phyloP scores from a whole-genome alignment of 2,797 vertebrate species.

The Melanotaenia trifasciata region DNA sequence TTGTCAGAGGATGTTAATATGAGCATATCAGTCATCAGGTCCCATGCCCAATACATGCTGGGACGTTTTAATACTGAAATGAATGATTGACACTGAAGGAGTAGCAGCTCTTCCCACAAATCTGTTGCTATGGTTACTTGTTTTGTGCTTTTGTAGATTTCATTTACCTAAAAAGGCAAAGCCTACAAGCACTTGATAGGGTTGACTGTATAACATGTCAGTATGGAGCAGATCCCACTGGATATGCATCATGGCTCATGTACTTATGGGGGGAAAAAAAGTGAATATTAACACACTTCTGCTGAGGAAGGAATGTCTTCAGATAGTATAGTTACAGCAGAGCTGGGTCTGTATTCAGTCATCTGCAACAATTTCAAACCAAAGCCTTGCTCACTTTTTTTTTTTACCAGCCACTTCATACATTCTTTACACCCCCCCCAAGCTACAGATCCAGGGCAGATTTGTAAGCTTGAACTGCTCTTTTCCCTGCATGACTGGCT shows the following conservation, averaged over 20 bases:
- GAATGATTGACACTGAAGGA: slow-evolving; percentile 74
- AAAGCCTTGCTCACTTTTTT: slow-evolving; percentile 10
- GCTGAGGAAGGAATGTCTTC: slow-evolving; percentile 38
- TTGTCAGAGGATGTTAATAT: slow-evolving; percentile 68
- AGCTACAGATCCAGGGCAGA: slow-evolving; percentile 38
- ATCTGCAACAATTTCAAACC: slow-evolving; percentile 45
- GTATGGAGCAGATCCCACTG: slow-evolving; percentile 38
- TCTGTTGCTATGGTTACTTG: slow-evolving; percentile 86
- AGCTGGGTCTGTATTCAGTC: slow-evolving; percentile 29
- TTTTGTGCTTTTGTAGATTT: slow-evolving; percentile 82
- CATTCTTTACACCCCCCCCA: slow-evolving; percentile 48
- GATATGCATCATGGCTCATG: slow-evolving; percentile 58
- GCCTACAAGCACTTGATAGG: slow-evolving; percentile 68
- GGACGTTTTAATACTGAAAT: slow-evolving; percentile 72
- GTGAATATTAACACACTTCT: slow-evolving; percentile 53
- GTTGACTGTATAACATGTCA: slow-evolving; percentile 63
- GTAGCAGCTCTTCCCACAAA: slow-evolving; percentile 74
- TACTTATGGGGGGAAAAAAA: slow-evolving; percentile 40
- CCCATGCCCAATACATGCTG: slow-evolving; percentile 64
- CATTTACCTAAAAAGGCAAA: slow-evolving; percentile 77
- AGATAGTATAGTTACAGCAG: slow-evolving; percentile 51
- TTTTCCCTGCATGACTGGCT: slow-evolving; percentile 57
- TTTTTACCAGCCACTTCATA: slow-evolving; percentile 40
- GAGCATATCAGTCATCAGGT: slow-evolving; percentile 73
- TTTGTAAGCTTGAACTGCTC: slow-evolving; percentile 56